phyloP scores from a whole-genome alignment of 2,888 invertebrate species.

The Tribolium freemani region DNA sequence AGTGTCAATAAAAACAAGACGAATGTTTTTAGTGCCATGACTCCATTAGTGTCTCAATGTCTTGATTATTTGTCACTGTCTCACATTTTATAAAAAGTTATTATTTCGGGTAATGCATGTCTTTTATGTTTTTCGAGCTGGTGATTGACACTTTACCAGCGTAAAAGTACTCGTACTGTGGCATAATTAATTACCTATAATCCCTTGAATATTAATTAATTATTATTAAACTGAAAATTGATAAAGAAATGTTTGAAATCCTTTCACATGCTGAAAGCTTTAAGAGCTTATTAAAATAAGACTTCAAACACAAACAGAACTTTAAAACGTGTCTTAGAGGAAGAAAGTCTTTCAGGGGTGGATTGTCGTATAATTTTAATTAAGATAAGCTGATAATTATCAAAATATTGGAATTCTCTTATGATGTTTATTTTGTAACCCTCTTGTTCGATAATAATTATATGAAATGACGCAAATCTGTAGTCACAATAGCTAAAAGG shows the following conservation, averaged over 20 bases:
- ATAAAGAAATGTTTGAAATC: too few species aligned
- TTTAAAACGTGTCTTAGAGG: conserved; percentile 7
- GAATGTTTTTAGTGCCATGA: neutral
- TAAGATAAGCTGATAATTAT: neutral
- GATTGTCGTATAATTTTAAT: neutral
- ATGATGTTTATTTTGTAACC: too few species aligned
- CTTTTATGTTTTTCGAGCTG: too few species aligned
- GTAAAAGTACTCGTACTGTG: too few species aligned
- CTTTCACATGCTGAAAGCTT: too few species aligned
- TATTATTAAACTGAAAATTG: too few species aligned
- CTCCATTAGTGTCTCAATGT: neutral
- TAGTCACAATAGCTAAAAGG: conserved; percentile 1
- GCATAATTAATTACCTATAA: too few species aligned
- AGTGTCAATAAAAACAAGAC: neutral
- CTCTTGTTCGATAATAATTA: too few species aligned
- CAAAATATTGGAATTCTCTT: neutral
- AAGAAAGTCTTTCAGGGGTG: neutral
- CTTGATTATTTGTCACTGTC: conserved; percentile 5
- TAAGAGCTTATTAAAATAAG: neutral
- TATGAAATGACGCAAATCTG: neutral
- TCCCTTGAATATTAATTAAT: too few species aligned
- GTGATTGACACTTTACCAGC: too few species aligned
- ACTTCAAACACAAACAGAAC: conserved; percentile 16
- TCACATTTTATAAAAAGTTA: neutral
- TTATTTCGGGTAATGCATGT: too few species aligned